Evolutionary conservation across 2,888 invertebrate species (phyloP).

Genomic region (Fragum fragum): DNA sequence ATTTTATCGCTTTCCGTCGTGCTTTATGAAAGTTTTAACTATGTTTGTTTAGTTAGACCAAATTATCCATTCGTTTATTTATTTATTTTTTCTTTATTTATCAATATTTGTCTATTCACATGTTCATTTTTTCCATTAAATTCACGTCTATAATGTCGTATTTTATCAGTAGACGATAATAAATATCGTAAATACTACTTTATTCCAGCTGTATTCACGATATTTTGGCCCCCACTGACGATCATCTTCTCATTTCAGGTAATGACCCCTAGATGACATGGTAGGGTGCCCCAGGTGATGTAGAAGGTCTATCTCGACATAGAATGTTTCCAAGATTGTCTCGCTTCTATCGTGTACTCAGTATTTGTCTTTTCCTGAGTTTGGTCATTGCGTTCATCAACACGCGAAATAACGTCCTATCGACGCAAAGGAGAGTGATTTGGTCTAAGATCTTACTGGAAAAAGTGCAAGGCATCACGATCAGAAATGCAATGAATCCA

Average conservation of each 20-base stretch:
- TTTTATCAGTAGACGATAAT: too few relatives aligned
- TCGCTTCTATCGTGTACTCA: constrained; percentile 55
- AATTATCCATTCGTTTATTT: too few relatives aligned
- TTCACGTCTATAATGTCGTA: too few relatives aligned
- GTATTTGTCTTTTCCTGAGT: constrained; percentile 48
- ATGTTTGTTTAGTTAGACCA: too few relatives aligned
- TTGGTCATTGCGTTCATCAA: constrained; percentile 55
- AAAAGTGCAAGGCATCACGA: not conserved
- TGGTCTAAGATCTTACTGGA: not conserved
- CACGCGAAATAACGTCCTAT: constrained; percentile 34
- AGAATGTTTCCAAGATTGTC: constrained; percentile 71
- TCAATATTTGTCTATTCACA: too few relatives aligned
- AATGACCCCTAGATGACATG: not conserved
- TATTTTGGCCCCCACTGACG: too few relatives aligned
- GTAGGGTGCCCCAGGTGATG: not conserved
- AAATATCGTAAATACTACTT: too few relatives aligned
- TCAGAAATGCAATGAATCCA: not conserved
- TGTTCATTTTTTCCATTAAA: too few relatives aligned
- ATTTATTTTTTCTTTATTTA: too few relatives aligned
- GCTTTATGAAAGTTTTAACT: too few relatives aligned
- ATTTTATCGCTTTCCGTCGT: too few relatives aligned
- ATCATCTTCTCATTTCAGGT: not conserved
- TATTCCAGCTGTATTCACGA: too few relatives aligned
- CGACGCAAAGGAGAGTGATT: constrained; percentile 23
- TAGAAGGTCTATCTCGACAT: constrained; percentile 17